These are phyloP conservation scores for Brienomyrus brachyistius DNA, from an alignment of 2,113 vertebrate genomes.

Conservation along the genomic window DNA sequence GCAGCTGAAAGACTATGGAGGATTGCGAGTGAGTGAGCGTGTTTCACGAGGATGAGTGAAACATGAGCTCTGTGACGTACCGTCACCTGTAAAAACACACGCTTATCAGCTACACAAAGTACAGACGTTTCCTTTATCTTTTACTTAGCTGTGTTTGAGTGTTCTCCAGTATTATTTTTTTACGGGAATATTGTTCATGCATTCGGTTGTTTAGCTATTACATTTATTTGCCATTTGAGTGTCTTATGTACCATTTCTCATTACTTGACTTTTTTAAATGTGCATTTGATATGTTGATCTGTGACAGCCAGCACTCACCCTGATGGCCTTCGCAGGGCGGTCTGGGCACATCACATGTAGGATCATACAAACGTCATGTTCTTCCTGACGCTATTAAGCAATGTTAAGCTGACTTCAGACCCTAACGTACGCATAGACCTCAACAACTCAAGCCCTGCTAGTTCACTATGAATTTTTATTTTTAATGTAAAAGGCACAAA, in stretches of 20 bases:
- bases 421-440: background rate
- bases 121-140: background rate
- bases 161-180: constrained; percentile 8
- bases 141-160: background rate
- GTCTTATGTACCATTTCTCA: background rate
- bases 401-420: background rate
- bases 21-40: background rate
- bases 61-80: background rate
- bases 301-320: background rate
- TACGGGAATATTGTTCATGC: background rate
- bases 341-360: background rate
- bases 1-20: constrained; percentile 33
- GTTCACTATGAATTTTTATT: background rate
- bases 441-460: background rate
- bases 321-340: background rate
- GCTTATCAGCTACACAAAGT: background rate
- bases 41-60: background rate
- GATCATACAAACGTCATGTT: background rate
- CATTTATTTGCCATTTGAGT: background rate
- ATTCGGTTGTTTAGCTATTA: background rate
- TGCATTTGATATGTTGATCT: background rate
- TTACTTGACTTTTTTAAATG: background rate
- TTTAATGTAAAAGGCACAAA: background rate
- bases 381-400: background rate
- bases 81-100: background rate